Evolutionary conservation across 2,113 vertebrate species (phyloP), one percentile per base, ranked within the genome.

Genomic region (Oceanites oceanicus): DNA sequence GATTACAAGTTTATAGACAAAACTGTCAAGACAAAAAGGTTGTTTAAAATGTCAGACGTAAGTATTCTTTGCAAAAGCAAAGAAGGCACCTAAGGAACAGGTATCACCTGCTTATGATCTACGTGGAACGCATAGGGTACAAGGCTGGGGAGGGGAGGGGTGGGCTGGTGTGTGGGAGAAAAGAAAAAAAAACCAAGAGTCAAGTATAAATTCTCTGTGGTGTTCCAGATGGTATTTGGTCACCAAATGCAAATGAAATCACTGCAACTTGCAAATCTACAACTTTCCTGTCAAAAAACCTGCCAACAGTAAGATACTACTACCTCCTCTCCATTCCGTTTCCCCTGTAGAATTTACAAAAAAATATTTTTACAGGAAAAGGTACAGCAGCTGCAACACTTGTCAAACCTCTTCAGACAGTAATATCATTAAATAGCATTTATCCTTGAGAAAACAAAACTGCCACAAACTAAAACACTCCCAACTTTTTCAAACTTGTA

Each of bases 141-240:
- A 45, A 50, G 8, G 49, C 7, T 40, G 45, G 13, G 11, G 45
- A 4, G 8, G 27, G 16, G 8, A 23, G 16, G 32, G 50, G 44
- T 13, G 13, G 42, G 38, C 38, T 42, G 42, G 42, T 42, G 42
- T 42, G 15, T n/a, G 15, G 66, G 8, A 81, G 62, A 44, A 67
- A 21, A 74, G 15, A 59, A 42, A 38, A 68, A 50, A 59, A 42
- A 21, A 15, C 27, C 83, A 27, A 38, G 58, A 86, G 74, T 30
- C 27, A 30, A 52, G 56, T 13, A 40, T 21, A 47, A 93, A 65
- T 73, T 79, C n/a, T 76, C 70, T 38, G 0, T 27, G 32, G 30
- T 88, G n/a, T 72, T 80, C 78, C 96, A 96, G 91, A 91, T 80
- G 76, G 83, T 45, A 84, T 76, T 73, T 88, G 89, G 91, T 73